Evolutionary conservation across 1,140 invertebrate genomes (phyloP).

Genomic region (Drosophila insularis): DNA sequence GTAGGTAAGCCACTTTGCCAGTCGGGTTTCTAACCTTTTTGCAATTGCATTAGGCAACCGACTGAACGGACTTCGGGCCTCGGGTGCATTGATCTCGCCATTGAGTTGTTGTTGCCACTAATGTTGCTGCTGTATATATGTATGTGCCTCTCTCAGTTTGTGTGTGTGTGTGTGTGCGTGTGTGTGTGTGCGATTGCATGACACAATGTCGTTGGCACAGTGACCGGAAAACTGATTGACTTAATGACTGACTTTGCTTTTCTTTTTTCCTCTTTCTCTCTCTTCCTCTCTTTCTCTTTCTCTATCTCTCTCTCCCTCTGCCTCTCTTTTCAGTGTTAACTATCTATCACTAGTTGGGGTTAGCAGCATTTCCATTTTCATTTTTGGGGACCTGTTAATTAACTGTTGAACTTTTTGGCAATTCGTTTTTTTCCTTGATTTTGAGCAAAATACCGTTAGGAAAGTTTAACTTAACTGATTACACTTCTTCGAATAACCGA

Average conservation of each 20-base stretch:
- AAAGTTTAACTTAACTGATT: slow-evolving; percentile 4
- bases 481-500: slow-evolving; percentile 1
- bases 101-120: slow-evolving; percentile 41
- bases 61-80: slow-evolving; percentile 10
- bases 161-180: neutral
- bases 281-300: neutral
- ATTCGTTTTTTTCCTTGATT: neutral
- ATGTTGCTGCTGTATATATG: neutral
- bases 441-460: neutral
- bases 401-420: slow-evolving; percentile 6
- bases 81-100: slow-evolving; percentile 74
- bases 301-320: neutral
- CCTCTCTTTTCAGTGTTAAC: neutral
- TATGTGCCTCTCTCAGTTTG: neutral
- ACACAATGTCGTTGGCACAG: slow-evolving; percentile 77
- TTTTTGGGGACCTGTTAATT: slow-evolving; percentile 5
- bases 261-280: slow-evolving; percentile 24
- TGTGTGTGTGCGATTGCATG: slow-evolving; percentile 52
- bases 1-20: slow-evolving; percentile 74
- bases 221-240: slow-evolving; percentile 75
- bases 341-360: slow-evolving; percentile 11
- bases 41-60: slow-evolving; percentile 74
- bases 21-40: slow-evolving; percentile 70
- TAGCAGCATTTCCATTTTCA: slow-evolving; percentile 6
- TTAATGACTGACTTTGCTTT: slow-evolving; percentile 67